phyloP scores from a whole-genome alignment of 2,797 vertebrate species.

The Leptatherina wallacei region DNA sequence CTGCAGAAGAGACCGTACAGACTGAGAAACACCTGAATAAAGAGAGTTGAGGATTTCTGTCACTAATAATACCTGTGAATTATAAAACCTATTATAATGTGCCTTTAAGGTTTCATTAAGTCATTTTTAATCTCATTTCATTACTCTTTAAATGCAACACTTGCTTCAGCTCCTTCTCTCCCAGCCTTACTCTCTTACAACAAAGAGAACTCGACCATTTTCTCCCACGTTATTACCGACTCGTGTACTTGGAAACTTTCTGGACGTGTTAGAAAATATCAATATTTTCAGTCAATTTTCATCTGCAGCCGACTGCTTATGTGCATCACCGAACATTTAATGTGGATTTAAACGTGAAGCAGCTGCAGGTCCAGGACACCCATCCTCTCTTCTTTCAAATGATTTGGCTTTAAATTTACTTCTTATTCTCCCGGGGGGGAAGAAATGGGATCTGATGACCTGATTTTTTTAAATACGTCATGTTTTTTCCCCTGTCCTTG shows the following conservation, averaged over 20 bases:
- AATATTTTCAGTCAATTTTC: slow-evolving; percentile 47
- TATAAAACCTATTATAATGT: too few species aligned
- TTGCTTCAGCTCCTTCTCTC: background rate
- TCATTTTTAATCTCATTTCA: too few species aligned
- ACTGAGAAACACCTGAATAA: too few species aligned
- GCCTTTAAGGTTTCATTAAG: too few species aligned
- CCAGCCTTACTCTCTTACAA: background rate
- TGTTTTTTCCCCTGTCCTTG: slow-evolving; percentile 12
- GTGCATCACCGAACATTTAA: background rate
- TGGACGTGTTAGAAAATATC: slow-evolving; percentile 41
- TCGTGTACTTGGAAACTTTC: too few species aligned
- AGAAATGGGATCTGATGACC: too few species aligned
- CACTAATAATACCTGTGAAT: too few species aligned
- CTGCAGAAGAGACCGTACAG: too few species aligned
- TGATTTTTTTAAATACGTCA: background rate
- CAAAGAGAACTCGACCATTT: slow-evolving; percentile 2
- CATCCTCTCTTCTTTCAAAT: too few species aligned
- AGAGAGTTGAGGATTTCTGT: too few species aligned
- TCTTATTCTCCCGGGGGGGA: too few species aligned
- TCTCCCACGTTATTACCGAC: background rate
- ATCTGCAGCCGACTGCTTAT: background rate
- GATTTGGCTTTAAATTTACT: too few species aligned
- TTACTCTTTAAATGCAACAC: background rate
- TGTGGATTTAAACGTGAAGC: slow-evolving; percentile 8
- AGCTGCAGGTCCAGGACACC: background rate